Percentiles rank a stretch among this genome's conserved stretches.
phyloP scores from a whole-genome alignment of 2,113 vertebrate species.

The Scolopax mira region DNA sequence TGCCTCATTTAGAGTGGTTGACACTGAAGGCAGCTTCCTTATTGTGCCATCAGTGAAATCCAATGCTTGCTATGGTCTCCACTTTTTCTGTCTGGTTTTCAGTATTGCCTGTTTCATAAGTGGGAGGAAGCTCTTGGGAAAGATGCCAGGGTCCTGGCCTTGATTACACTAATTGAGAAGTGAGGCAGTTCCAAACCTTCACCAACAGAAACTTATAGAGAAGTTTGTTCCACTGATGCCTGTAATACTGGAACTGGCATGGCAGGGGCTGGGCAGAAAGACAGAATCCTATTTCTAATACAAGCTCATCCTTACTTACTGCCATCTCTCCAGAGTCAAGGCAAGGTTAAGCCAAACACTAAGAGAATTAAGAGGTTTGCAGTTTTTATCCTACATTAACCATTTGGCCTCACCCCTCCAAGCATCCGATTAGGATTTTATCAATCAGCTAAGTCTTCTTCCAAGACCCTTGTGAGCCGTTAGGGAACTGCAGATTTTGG shows the following conservation, averaged over 20 bases:
- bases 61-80: background rate
- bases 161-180: slow-evolving; percentile 6
- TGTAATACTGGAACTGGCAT: background rate
- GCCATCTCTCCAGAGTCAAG: slow-evolving; percentile 56
- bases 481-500: slow-evolving; percentile 1
- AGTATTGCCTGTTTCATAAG: background rate
- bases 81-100: slow-evolving; percentile 6
- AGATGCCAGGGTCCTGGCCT: slow-evolving; percentile 4
- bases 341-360: slow-evolving; percentile 64
- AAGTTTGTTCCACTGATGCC: background rate
- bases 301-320: slow-evolving; percentile 69
- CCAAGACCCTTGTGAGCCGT: background rate
- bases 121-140: background rate
- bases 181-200: background rate
- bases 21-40: slow-evolving; percentile 6
- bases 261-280: background rate
- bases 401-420: slow-evolving; percentile 50
- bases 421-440: slow-evolving; percentile 23
- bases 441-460: slow-evolving; percentile 45
- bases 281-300: slow-evolving; percentile 60
- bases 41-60: background rate
- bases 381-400: slow-evolving; percentile 66
- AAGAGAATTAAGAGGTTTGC: slow-evolving; percentile 65
- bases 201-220: background rate
- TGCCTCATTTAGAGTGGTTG: background rate